Evolutionary conservation across 2,888 invertebrate genomes (phyloP), one percentile per base, ranked within the genome.

Genomic region (Chorisops tibialis): DNA sequence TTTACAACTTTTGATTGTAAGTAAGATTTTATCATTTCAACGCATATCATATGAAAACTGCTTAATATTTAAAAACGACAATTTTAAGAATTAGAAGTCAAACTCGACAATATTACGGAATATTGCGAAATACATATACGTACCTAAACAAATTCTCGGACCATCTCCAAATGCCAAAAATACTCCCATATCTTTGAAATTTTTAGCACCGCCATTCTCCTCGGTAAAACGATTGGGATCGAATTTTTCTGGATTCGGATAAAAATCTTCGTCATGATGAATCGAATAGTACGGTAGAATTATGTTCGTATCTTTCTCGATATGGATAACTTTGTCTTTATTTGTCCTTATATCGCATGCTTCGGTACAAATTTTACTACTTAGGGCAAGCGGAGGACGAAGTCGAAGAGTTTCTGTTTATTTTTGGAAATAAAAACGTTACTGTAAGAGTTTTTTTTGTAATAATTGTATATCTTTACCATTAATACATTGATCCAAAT

Each of bases 111-210:
- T 24, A 1, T 50, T 9, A 35, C 6, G 35, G 35, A 2, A 9
- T 16, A 52, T 1, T 37, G n/a, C 30, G 9, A 30, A 30, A 30
- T 30, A 50, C n/a, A n/a, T n/a, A 49, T 49, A 49, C 39, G 24
- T 9, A 74, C 75, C 77, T 52, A 75, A 66, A 62, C 76, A 78
- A 5, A 71, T 60, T 50, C 77, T 70, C 0, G 77, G 78, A 3
- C 77, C 78, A 67, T 77, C 74, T 1, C 75, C 74, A 43, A 76
- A 77, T 1, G 70, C 72, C 45, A 71, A 68, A 45, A 68, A 76
- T 0, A 70, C 68, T 4, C 76, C 75, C 16, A 67, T 67, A 2
- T 77, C 76, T 0, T 71, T 68, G 22, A 68, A 74, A 35, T 67
- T 68, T 63, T 75, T 76, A 0, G 59, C 58, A 1, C 73, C 74